These are phyloP conservation scores for Chaetodon trifasciatus DNA, from an alignment of 2,797 vertebrate species.

Conservation along the genomic window DNA sequence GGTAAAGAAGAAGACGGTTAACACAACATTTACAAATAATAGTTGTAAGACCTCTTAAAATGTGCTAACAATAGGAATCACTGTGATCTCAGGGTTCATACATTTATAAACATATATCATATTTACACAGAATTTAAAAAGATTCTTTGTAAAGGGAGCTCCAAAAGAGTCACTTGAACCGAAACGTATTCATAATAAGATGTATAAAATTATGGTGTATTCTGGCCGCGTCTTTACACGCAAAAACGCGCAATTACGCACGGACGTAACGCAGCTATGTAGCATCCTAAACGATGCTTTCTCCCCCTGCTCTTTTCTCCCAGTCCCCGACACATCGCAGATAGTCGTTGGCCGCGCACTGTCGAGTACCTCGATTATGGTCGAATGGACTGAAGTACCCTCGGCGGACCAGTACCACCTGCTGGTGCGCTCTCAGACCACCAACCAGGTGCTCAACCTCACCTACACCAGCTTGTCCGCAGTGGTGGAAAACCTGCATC, in stretches of 20 bases:
- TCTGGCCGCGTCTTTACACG: not conserved
- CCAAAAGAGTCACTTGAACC: not conserved
- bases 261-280: too few species aligned
- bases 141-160: too few species aligned
- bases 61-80: not conserved
- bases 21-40: not conserved
- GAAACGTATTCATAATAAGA: not conserved
- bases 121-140: too few species aligned
- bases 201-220: not conserved
- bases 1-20: conserved; percentile 65
- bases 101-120: not conserved
- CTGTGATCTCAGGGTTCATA: not conserved
- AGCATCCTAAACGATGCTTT: not conserved
- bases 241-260: not conserved
- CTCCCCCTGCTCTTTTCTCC: conserved; percentile 14
- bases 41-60: not conserved
- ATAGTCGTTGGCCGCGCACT: conserved; percentile 64
- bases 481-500: conserved; percentile 68
- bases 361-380: conserved; percentile 76
- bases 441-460: conserved; percentile 42
- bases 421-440: conserved; percentile 53
- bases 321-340: conserved; percentile 83
- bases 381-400: conserved; percentile 75
- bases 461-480: conserved; percentile 49
- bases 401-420: conserved; percentile 76